Percentiles rank a stretch among this genome's conserved stretches.
Evolutionary conservation across 2,888 invertebrate genomes (phyloP).

Genomic region (Hyposoter didymator): DNA sequence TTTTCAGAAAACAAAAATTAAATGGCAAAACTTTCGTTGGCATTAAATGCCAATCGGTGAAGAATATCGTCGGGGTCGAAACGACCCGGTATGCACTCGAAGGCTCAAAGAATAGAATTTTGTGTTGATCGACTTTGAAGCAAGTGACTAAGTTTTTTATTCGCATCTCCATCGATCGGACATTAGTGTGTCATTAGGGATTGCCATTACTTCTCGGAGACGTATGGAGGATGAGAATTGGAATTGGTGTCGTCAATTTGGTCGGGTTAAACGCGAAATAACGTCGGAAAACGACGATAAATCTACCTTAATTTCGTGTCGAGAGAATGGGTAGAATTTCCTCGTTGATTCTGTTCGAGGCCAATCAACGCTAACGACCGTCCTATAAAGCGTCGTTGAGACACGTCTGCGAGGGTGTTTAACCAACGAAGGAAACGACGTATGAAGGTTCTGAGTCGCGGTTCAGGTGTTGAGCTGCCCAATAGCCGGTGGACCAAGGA

Average conservation of each 20-base stretch:
- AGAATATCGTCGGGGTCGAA: too few species aligned
- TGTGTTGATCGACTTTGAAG: neutral
- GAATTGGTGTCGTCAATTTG: slow-evolving; percentile 73
- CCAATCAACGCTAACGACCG: slow-evolving; percentile 77
- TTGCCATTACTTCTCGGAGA: slow-evolving; percentile 33
- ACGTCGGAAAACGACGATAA: slow-evolving; percentile 75
- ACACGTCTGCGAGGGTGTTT: slow-evolving; percentile 74
- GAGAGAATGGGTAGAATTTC: slow-evolving; percentile 55
- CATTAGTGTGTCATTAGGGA: slow-evolving; percentile 16
- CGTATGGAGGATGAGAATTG: slow-evolving; percentile 27
- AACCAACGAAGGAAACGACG: slow-evolving; percentile 70
- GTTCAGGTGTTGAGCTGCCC: slow-evolving; percentile 19
- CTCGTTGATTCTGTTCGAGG: slow-evolving; percentile 55
- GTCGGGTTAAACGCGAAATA: slow-evolving; percentile 77
- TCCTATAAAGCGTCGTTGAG: slow-evolving; percentile 76
- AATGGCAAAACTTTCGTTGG: too few species aligned
- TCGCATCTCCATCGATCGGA: slow-evolving; percentile 9
- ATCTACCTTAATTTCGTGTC: slow-evolving; percentile 77
- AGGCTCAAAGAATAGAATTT: too few species aligned
- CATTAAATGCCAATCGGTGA: too few species aligned
- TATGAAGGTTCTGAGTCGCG: slow-evolving; percentile 7
- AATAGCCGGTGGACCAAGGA: neutral
- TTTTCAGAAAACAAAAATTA: too few species aligned
- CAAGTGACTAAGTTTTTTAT: neutral
- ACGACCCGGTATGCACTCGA: too few species aligned